Conservation (phyloP, 2,888 invertebrate species). For the Ormyrus labotus region DNA sequence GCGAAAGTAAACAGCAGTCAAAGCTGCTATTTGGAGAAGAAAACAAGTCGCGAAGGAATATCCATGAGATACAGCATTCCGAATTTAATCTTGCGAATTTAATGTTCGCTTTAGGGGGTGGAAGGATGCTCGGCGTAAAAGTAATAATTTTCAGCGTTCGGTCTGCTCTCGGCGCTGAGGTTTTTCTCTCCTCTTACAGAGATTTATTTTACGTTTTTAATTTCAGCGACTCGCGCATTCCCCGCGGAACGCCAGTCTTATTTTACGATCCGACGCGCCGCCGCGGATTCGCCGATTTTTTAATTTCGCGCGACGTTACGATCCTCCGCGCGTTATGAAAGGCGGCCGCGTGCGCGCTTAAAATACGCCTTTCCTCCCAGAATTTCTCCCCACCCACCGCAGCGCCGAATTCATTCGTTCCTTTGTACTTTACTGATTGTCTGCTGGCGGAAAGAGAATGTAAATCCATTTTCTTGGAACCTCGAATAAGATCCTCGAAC, state of each 20-base stretch:
- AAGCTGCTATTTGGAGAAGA: no score
- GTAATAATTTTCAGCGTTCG: slow-evolving; percentile 31
- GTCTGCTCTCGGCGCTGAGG: not conserved
- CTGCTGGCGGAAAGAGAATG: not conserved
- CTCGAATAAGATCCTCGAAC: no score
- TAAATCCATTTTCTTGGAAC: no score
- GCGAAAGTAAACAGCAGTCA: no score
- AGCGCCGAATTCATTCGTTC: not conserved
- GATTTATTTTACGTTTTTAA: slow-evolving; percentile 54
- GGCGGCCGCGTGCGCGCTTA: not conserved
- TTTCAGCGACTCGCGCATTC: slow-evolving; percentile 31
- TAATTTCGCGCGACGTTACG: slow-evolving; percentile 35
- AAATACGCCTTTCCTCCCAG: not conserved
- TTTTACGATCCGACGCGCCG: slow-evolving; percentile 42
- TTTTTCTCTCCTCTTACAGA: slow-evolving; percentile 23
- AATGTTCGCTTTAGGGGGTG: slow-evolving; percentile 35
- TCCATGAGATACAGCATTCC: not conserved
- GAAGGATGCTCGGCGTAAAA: slow-evolving; percentile 19
- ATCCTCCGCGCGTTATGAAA: slow-evolving; percentile 14
- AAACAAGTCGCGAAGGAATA: no score
- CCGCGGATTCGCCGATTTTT: slow-evolving; percentile 39
- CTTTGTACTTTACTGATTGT: not conserved
- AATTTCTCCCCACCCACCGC: no score
- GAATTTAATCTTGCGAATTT: slow-evolving; percentile 34
- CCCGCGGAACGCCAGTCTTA: slow-evolving; percentile 39